Evolutionary conservation across 2,888 invertebrate genomes (phyloP).

Genomic region (Parascotia fuliginaria): DNA sequence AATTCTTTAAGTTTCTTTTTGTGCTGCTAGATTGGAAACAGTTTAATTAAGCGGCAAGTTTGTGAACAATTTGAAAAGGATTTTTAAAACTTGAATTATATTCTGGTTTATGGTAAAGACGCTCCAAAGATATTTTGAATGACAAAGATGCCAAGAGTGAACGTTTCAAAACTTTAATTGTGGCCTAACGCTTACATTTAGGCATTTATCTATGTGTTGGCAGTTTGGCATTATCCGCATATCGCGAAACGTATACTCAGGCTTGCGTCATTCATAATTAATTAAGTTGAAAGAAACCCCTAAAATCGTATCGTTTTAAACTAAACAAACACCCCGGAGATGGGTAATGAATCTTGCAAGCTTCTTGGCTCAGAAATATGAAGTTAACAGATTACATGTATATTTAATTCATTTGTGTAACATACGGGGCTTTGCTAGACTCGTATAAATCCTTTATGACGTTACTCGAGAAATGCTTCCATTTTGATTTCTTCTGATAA

Average conservation of each 20-base stretch:
- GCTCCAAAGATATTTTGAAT: not conserved
- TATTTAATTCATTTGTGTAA: constrained; percentile 53
- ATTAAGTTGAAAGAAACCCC: constrained; percentile 6
- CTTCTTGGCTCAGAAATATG: constrained; percentile 48
- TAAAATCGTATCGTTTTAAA: constrained; percentile 4
- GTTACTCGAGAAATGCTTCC: constrained; percentile 24
- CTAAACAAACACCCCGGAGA: constrained; percentile 8
- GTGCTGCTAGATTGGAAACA: not conserved
- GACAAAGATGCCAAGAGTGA: not conserved
- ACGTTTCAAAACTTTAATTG: not conserved
- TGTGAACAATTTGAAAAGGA: not conserved
- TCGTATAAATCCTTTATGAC: constrained; percentile 53
- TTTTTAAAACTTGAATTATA: not conserved
- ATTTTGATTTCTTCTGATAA: constrained; percentile 25
- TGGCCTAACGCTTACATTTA: not conserved
- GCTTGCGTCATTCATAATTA: constrained; percentile 15
- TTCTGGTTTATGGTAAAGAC: too few species aligned
- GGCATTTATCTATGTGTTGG: constrained; percentile 1
- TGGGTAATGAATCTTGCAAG: constrained; percentile 50
- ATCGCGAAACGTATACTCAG: constrained; percentile 24
- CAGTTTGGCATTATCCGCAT: constrained; percentile 4
- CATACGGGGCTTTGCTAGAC: constrained; percentile 34
- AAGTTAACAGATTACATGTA: constrained; percentile 62
- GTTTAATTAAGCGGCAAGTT: not conserved
- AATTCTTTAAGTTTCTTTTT: too few species aligned